Evolutionary conservation across 2,888 invertebrate species (phyloP).

Genomic region (Monochamus alternatus): DNA sequence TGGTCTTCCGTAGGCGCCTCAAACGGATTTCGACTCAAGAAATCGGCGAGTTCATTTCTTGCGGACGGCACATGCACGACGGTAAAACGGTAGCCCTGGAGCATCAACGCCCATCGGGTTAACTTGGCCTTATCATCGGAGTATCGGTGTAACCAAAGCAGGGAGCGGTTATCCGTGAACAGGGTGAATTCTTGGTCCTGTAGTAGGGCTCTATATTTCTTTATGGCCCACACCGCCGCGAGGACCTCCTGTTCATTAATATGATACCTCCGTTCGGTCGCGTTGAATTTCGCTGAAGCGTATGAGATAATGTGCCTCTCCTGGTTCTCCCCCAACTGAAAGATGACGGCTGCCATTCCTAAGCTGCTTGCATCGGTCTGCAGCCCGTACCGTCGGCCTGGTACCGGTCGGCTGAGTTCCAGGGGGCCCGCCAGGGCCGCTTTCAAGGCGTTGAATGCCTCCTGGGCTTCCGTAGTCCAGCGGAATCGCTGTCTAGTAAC

Average conservation of each 20-base stretch:
- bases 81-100: slow-evolving; percentile 41
- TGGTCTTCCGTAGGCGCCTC: not conserved
- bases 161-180: slow-evolving; percentile 51
- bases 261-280: slow-evolving; percentile 48
- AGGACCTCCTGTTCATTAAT: slow-evolving; percentile 56
- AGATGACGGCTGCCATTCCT: slow-evolving; percentile 57
- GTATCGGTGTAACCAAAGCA: slow-evolving; percentile 45
- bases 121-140: slow-evolving; percentile 44
- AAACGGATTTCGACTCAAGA: slow-evolving; percentile 44
- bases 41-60: slow-evolving; percentile 51
- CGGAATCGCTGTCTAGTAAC: slow-evolving; percentile 28
- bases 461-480: slow-evolving; percentile 43
- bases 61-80: not conserved
- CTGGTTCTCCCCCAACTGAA: slow-evolving; percentile 38
- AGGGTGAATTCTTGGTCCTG: slow-evolving; percentile 52
- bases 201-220: slow-evolving; percentile 52
- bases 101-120: slow-evolving; percentile 46
- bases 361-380: slow-evolving; percentile 53
- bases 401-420: slow-evolving; percentile 48
- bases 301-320: slow-evolving; percentile 49
- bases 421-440: slow-evolving; percentile 40
- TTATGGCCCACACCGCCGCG: slow-evolving; percentile 55
- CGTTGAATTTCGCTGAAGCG: slow-evolving; percentile 47
- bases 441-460: slow-evolving; percentile 45
- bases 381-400: slow-evolving; percentile 44